Evolutionary conservation across 2,113 vertebrate species (phyloP).

Genomic region (Galeopterus variegatus): DNA sequence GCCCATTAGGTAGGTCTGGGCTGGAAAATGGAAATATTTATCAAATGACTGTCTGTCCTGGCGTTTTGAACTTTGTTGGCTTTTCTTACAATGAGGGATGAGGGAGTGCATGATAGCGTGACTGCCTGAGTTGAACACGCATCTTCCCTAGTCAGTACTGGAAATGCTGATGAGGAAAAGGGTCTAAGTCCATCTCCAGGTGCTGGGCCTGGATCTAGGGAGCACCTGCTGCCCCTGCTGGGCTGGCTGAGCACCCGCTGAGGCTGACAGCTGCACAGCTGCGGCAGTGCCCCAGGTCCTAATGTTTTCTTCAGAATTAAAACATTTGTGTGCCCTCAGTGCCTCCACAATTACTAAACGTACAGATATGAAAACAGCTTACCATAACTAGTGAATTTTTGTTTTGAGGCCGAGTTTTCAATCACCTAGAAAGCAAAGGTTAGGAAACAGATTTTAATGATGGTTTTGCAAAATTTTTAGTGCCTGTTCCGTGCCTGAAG

Average conservation of each 20-base stretch:
- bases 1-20: accelerated
- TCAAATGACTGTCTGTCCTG: accelerated
- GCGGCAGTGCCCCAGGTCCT: not conserved
- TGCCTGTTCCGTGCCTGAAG: accelerated
- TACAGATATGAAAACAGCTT: slow-evolving; percentile 20
- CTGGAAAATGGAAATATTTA: not conserved
- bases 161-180: not conserved
- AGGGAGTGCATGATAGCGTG: accelerated
- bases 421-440: slow-evolving; percentile 72
- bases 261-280: not conserved
- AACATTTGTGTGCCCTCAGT: not conserved
- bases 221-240: not conserved
- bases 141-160: not conserved
- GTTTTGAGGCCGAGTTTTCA: slow-evolving; percentile 69
- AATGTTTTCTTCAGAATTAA: not conserved
- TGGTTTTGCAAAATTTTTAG: not conserved
- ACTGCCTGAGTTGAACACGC: accelerated
- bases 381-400: slow-evolving; percentile 72
- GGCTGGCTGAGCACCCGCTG: not conserved
- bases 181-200: not conserved
- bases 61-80: not conserved
- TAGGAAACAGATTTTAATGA: not conserved
- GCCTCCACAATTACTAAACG: not conserved
- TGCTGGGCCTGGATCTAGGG: not conserved
- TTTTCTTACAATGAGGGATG: not conserved